These are phyloP conservation scores for Drosophila neutralis DNA, from an alignment of 2,888 invertebrate genomes.

Conservation along the genomic window DNA sequence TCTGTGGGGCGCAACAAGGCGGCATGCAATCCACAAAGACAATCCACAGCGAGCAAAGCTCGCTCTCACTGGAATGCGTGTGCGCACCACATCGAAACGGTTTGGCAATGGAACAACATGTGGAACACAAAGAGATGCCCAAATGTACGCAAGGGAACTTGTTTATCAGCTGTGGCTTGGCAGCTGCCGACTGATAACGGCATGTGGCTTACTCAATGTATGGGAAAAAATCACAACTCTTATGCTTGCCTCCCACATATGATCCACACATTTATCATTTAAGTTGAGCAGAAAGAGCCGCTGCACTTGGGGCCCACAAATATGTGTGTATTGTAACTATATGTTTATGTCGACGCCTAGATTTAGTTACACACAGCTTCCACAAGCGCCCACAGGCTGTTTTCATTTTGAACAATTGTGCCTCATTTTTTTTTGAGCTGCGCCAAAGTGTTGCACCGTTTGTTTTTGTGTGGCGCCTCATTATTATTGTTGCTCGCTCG, in stretches of 20 bases:
- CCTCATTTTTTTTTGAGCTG: slow-evolving; percentile 17
- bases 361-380: slow-evolving; percentile 13
- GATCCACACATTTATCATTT: slow-evolving; percentile 23
- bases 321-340: slow-evolving; percentile 4
- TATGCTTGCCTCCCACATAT: slow-evolving; percentile 14
- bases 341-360: slow-evolving; percentile 2
- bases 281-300: slow-evolving; percentile 23
- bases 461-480: slow-evolving; percentile 66
- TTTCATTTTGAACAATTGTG: slow-evolving; percentile 7
- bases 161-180: slow-evolving; percentile 18
- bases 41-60: slow-evolving; percentile 24
- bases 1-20: slow-evolving; percentile 26
- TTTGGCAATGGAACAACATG: slow-evolving; percentile 33
- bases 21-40: slow-evolving; percentile 54
- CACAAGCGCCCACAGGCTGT: slow-evolving; percentile 15
- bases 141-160: not conserved
- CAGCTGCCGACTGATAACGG: slow-evolving; percentile 37
- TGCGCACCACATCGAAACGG: slow-evolving; percentile 43
- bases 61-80: slow-evolving; percentile 50
- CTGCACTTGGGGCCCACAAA: slow-evolving; percentile 28
- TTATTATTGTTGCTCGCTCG: slow-evolving; percentile 56
- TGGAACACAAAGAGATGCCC: not conserved
- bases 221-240: slow-evolving; percentile 5
- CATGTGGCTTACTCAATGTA: slow-evolving; percentile 8
- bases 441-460: slow-evolving; percentile 64